Base-by-base conservation (phyloP, 2,888 invertebrate genomes). In the Lumbricus terrestris region DNA sequence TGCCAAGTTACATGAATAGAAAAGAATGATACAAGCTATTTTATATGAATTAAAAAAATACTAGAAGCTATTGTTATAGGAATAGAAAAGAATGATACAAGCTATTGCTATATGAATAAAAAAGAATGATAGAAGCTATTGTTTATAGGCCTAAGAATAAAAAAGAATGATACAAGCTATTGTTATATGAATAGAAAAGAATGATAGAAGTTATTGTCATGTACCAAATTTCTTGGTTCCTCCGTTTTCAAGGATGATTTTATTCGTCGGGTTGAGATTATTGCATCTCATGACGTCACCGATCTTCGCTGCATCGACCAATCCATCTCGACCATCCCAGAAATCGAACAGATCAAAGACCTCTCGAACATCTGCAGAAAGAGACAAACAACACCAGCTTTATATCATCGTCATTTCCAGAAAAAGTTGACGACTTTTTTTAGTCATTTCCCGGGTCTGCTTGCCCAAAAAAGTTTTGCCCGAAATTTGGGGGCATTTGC, bases 271-370 rank as follows among this genome's bases (percentile, higher is more conserved):
- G 90, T 93, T 93, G 85, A 93, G 92, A 38, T 92, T 93, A 37
- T 90, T 91, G 89, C 93, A 93, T 42, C 93, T 85, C 82, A 93
- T 91, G 20, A 93, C 90, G 88, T 93, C 93, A 13, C 93, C 93
- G 69, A 93, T 92, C 91, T 93, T 93, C 82, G 91, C 90, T 13
- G 90, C 93, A 88, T 93, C 93, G 18, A 93, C 93, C 90, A 93
- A 89, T n/a, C 93, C 93, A 90, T 93, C 93, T 18, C 93, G 91
- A 89, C 93, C 93, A 90, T 93, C 93, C 93, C 93, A 93, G 91
- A 93, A 93, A 90, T 93, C 93, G 91, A 93, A 93, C 33, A 93
- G 92, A 91, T 93, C 93, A 91, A 93, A 93, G 6, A 93, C 93
- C 69, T 93, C 93, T 82, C 91, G 90, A 5, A 93, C 93, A 90